phyloP scores from a whole-genome alignment of 1,140 invertebrate species.

The Anastatus disparis region DNA sequence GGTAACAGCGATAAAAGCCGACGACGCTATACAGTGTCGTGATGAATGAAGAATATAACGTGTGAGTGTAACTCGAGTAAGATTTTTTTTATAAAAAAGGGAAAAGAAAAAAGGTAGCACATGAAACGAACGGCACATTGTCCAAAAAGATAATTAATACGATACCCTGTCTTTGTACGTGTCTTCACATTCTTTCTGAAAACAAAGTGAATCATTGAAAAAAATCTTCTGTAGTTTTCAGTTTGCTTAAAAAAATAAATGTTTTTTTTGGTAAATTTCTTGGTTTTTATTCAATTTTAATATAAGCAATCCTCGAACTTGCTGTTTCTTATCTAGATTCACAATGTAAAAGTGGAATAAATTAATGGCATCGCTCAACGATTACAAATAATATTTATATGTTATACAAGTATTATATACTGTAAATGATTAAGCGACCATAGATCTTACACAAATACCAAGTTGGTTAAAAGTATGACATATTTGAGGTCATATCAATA shows the following conservation, averaged over 20 bases:
- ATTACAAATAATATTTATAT: conserved; percentile 33
- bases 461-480: conserved; percentile 41
- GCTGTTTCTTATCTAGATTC: conserved; percentile 30
- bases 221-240: conserved; percentile 34
- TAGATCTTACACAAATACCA: conserved; percentile 42
- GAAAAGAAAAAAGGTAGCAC: conserved; percentile 59
- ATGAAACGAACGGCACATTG: conserved; percentile 67
- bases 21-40: conserved; percentile 52
- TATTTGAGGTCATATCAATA: conserved; percentile 37
- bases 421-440: conserved; percentile 39
- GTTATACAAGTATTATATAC: conserved; percentile 34
- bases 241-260: conserved; percentile 2
- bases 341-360: conserved; percentile 38
- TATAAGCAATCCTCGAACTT: conserved; percentile 15
- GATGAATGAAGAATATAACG: conserved; percentile 55
- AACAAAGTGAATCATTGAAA: conserved; percentile 70
- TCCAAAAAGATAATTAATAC: conserved; percentile 71
- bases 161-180: conserved; percentile 84
- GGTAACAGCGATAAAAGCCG: conserved; percentile 59
- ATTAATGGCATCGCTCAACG: conserved; percentile 27
- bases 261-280: conserved; percentile 1
- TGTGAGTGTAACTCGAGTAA: conserved; percentile 57
- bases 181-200: conserved; percentile 84
- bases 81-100: conserved; percentile 58
- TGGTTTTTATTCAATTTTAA: background rate